Conservation (phyloP, 2,113 vertebrate genomes). For the Pelecanus crispus region DNA sequence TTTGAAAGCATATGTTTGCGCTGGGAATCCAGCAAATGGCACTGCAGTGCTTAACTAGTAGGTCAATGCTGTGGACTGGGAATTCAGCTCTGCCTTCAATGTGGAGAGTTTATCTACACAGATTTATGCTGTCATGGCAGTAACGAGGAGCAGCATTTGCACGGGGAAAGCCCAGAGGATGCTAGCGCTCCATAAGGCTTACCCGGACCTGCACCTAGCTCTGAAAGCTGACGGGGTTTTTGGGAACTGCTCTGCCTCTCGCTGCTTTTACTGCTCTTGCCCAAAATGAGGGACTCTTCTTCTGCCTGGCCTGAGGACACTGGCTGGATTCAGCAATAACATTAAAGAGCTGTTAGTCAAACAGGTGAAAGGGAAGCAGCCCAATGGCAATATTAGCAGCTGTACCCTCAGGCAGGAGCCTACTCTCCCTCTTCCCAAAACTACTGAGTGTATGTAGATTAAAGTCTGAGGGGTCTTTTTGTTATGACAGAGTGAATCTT, state of each 20-base stretch:
- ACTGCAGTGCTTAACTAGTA: slow-evolving; percentile 44
- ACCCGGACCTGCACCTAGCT: accelerated
- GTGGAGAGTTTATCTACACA: not conserved
- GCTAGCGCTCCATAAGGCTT: not conserved
- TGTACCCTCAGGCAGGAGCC: not conserved
- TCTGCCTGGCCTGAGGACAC: not conserved
- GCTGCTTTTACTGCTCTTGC: not conserved
- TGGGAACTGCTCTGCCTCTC: accelerated
- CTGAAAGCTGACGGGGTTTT: not conserved
- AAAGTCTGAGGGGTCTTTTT: not conserved
- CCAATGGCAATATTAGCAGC: not conserved
- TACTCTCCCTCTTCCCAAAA: not conserved
- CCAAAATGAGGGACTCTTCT: accelerated
- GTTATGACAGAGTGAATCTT: not conserved
- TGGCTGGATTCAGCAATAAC: not conserved
- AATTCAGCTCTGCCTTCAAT: slow-evolving; percentile 2
- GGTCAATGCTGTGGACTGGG: slow-evolving; percentile 25
- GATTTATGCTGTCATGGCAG: not conserved
- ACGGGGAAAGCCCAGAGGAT: accelerated
- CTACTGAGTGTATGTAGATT: not conserved
- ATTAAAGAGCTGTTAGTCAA: not conserved
- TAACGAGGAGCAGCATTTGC: not conserved
- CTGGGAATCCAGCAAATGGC: slow-evolving; percentile 17
- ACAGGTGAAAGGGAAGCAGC: not conserved
- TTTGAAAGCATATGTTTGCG: slow-evolving; percentile 45